Evolutionary conservation across 2,797 vertebrate genomes (phyloP).

Genomic region (Pogonophryne albipinna): DNA sequence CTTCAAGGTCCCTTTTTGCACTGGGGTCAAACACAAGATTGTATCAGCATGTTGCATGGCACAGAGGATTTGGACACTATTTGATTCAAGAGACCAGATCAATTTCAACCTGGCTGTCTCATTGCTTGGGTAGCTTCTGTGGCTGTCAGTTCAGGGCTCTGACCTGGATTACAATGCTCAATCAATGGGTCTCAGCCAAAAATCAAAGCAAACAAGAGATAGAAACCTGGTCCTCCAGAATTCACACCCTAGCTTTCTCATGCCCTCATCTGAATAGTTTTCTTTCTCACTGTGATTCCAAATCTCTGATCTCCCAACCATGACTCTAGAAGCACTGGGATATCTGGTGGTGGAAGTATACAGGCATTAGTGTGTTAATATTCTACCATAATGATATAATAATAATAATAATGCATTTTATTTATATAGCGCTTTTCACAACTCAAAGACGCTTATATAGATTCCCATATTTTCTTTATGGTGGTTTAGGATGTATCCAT

Average conservation of each 20-base stretch:
- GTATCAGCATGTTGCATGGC: constrained; percentile 68
- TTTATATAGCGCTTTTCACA: too few relatives aligned
- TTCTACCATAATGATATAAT: not conserved
- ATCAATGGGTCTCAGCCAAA: constrained; percentile 66
- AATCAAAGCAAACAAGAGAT: constrained; percentile 56
- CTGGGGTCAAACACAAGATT: constrained; percentile 74
- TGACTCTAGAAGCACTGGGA: constrained; percentile 13
- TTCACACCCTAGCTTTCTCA: constrained; percentile 19
- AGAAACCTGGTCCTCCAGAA: constrained; percentile 46
- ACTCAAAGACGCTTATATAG: too few relatives aligned
- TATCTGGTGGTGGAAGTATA: constrained; percentile 2
- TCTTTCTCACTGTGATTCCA: not conserved
- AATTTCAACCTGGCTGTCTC: constrained; percentile 77
- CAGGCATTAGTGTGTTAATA: not conserved
- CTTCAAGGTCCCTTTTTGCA: constrained; percentile 31
- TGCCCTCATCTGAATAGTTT: constrained; percentile 29
- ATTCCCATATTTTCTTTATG: constrained; percentile 5
- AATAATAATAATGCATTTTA: too few relatives aligned
- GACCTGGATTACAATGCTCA: constrained; percentile 80
- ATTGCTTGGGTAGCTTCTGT: constrained; percentile 73
- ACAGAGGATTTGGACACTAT: constrained; percentile 76
- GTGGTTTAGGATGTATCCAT: constrained; percentile 26
- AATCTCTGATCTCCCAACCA: not conserved
- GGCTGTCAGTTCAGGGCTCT: constrained; percentile 73
- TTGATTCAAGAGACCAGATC: constrained; percentile 78